Conservation (phyloP, 2,797 vertebrate species). For the Sphaeramia orbicularis region DNA sequence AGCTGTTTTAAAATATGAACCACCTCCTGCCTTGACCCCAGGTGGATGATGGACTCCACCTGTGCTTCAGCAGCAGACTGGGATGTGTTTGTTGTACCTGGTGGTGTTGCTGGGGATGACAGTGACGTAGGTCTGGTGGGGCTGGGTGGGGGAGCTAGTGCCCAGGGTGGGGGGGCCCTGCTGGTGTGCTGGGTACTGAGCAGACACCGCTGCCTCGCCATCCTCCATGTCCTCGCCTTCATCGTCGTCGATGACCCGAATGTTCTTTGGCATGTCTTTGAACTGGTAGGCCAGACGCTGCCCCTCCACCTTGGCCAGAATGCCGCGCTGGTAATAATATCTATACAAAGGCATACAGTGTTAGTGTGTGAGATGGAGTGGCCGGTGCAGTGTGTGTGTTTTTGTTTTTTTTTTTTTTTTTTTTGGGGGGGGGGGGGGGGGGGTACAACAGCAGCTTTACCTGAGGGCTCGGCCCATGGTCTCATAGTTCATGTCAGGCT, state of each 20-base stretch:
- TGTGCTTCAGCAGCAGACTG: neutral
- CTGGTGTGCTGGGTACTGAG: conserved; percentile 72
- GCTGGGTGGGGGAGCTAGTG: conserved; percentile 60
- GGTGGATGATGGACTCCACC: too few species aligned
- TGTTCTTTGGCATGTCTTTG: conserved; percentile 99
- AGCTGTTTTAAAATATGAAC: too few species aligned
- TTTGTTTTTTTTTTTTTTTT: neutral
- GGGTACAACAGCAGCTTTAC: conserved; percentile 77
- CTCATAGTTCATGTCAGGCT: conserved; percentile 99
- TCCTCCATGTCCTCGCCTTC: conserved; percentile 87
- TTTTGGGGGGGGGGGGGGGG: too few species aligned
- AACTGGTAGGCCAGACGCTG: conserved; percentile 98
- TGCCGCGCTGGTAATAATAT: conserved; percentile 99
- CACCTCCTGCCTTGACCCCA: too few species aligned
- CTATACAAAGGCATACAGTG: conserved; percentile 71
- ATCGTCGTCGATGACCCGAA: conserved; percentile 96
- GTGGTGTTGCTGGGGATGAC: conserved; percentile 85
- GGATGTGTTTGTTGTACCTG: conserved; percentile 79
- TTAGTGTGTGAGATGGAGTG: too few species aligned
- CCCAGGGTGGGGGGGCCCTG: conserved; percentile 57
- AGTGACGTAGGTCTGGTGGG: conserved; percentile 88
- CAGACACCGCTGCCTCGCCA: conserved; percentile 77
- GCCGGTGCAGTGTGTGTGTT: too few species aligned
- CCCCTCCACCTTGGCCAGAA: conserved; percentile 98
- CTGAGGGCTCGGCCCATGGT: conserved; percentile 98